Evolutionary conservation across 2,797 vertebrate genomes (phyloP).

Genomic region (Pampus argenteus): DNA sequence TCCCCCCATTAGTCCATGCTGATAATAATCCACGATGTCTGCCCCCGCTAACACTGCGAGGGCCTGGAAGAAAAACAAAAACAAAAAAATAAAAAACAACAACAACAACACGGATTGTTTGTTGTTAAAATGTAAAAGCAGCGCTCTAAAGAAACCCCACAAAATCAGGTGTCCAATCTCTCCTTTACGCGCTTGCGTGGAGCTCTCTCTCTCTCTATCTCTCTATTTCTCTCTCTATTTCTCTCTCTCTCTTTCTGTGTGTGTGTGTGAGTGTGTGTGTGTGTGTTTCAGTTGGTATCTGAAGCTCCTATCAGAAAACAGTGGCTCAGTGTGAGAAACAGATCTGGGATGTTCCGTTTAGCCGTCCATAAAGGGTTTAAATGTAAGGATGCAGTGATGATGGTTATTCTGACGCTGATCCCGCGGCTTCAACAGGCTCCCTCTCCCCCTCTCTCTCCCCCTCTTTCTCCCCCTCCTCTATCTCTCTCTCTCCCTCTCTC

Average conservation of each 20-base stretch:
- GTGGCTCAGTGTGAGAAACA: constrained; percentile 34
- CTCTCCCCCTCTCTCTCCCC: constrained; percentile 24
- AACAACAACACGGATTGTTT: constrained; percentile 41
- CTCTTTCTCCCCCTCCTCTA: constrained; percentile 48
- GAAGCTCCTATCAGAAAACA: constrained; percentile 46
- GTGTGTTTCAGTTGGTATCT: constrained; percentile 59
- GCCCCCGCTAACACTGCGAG: constrained; percentile 34
- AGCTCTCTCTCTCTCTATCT: constrained; percentile 44
- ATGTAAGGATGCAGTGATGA: constrained; percentile 42
- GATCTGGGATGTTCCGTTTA: constrained; percentile 56
- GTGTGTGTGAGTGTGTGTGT: no score
- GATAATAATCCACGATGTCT: constrained; percentile 72
- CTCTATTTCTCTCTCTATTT: constrained; percentile 14
- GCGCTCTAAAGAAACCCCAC: constrained; percentile 61
- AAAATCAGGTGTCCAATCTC: constrained; percentile 73
- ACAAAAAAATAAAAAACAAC: no score
- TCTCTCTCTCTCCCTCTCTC: constrained; percentile 47
- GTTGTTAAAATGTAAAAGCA: constrained; percentile 60
- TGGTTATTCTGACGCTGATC: constrained; percentile 53
- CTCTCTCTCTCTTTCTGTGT: constrained; percentile 45
- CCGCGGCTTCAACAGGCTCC: constrained; percentile 51
- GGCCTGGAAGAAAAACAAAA: constrained; percentile 32
- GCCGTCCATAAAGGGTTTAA: constrained; percentile 44
- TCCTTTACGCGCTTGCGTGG: constrained; percentile 70
- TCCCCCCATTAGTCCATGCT: constrained; percentile 71